Conservation (phyloP, 2,888 invertebrate genomes). For the Lepidocyrtinus sp. region DNA sequence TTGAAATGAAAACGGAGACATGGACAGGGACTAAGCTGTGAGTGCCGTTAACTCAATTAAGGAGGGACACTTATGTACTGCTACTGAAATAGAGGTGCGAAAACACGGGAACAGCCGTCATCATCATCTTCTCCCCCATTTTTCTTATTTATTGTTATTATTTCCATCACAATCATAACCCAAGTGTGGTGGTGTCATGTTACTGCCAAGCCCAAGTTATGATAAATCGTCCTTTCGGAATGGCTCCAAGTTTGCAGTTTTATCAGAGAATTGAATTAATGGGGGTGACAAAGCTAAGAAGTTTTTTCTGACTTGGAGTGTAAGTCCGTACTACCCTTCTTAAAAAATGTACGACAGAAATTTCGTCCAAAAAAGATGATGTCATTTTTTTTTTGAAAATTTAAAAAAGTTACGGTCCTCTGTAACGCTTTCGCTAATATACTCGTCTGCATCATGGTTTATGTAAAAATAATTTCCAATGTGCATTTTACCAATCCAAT, state of each 20-base stretch:
- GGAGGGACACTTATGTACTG: constrained; percentile 40
- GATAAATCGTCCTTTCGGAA: constrained; percentile 53
- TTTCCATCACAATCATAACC: constrained; percentile 36
- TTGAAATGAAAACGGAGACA: no score
- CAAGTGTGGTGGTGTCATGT: constrained; percentile 53
- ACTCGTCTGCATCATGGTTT: no score
- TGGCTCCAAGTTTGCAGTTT: constrained; percentile 48
- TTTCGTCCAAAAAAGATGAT: no score
- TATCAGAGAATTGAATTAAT: constrained; percentile 63
- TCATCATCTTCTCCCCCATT: constrained; percentile 36
- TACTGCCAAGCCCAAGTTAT: constrained; percentile 60
- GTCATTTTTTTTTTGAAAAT: no score
- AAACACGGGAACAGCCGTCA: constrained; percentile 29
- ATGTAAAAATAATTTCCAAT: no score
- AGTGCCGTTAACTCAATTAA: constrained; percentile 53
- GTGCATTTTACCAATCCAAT: no score
- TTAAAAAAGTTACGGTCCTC: no score
- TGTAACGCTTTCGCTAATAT: no score
- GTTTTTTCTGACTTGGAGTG: neutral
- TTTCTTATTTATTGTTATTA: constrained; percentile 24
- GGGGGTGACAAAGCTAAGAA: constrained; percentile 30
- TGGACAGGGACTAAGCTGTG: no score
- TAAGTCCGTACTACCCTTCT: no score
- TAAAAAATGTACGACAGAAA: neutral
- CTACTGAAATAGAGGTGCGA: constrained; percentile 40